Conservation (phyloP, 2,888 invertebrate species). For the Epirrita christyi region DNA sequence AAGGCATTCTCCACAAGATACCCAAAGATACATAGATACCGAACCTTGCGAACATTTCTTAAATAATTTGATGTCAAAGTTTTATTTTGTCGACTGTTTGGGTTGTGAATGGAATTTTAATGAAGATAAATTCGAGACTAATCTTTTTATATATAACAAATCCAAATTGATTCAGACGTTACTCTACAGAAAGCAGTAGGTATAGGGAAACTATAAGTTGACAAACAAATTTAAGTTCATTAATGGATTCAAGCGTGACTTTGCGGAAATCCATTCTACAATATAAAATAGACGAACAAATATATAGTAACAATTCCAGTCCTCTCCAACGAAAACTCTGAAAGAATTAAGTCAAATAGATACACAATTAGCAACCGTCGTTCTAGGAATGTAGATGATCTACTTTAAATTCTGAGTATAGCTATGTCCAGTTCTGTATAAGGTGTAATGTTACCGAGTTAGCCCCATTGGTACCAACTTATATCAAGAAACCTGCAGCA, state of each 20-base stretch:
- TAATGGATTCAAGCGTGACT: too few relatives aligned
- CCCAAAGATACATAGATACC: constrained; percentile 67
- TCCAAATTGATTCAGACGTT: constrained; percentile 4
- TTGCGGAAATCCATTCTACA: too few relatives aligned
- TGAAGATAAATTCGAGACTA: constrained; percentile 49
- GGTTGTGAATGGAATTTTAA: constrained; percentile 76
- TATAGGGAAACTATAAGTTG: too few relatives aligned
- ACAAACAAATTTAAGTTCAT: not conserved
- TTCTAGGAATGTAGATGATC: constrained; percentile 37
- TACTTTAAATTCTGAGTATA: constrained; percentile 44
- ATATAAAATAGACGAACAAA: too few relatives aligned
- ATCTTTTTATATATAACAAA: constrained; percentile 9
- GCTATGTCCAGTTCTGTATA: constrained; percentile 40
- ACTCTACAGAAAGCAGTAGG: not conserved
- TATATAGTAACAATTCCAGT: too few relatives aligned
- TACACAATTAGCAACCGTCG: constrained; percentile 11
- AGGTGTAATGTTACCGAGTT: constrained; percentile 39
- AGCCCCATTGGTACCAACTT: constrained; percentile 31
- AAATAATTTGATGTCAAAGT: constrained; percentile 58
- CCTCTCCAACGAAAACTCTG: too few relatives aligned
- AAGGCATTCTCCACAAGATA: constrained; percentile 73
- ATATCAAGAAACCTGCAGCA: constrained; percentile 51
- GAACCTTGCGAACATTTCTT: constrained; percentile 63
- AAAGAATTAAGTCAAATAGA: constrained; percentile 14
- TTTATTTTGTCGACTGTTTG: constrained; percentile 52